Conservation (phyloP, 1,140 invertebrate genomes). For the Drosophila hydei region DNA sequence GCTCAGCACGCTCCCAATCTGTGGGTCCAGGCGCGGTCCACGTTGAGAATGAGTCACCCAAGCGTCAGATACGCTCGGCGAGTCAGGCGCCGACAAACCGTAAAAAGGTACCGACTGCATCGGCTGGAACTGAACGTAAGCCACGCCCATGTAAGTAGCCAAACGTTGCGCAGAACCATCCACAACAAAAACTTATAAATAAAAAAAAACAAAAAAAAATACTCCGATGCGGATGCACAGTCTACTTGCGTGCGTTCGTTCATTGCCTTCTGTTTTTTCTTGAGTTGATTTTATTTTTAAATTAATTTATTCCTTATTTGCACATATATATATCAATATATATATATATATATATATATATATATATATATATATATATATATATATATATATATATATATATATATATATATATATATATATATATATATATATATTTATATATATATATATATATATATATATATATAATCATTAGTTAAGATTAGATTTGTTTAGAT, state of each 20-base stretch:
- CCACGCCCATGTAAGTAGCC: slow-evolving; percentile 87
- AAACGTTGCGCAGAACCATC: slow-evolving; percentile 49
- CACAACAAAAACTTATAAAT: slow-evolving; percentile 17
- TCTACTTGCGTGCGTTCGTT: slow-evolving; percentile 28
- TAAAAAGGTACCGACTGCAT: slow-evolving; percentile 74
- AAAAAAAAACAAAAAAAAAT: slow-evolving; percentile 26
- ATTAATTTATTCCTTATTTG: slow-evolving; percentile 73
- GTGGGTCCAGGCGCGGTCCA: slow-evolving; percentile 86
- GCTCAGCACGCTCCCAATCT: slow-evolving; percentile 88
- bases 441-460: slow-evolving; percentile 51
- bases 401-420: slow-evolving; percentile 34
- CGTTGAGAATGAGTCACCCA: slow-evolving; percentile 87
- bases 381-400: slow-evolving; percentile 36
- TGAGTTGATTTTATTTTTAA: slow-evolving; percentile 4
- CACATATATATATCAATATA: slow-evolving; percentile 50
- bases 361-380: slow-evolving; percentile 39
- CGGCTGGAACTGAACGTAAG: slow-evolving; percentile 84
- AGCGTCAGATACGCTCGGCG: slow-evolving; percentile 88
- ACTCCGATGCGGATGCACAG: slow-evolving; percentile 40
- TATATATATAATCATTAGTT: slow-evolving; percentile 23
- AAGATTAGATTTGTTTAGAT: slow-evolving; percentile 39
- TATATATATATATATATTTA: slow-evolving; percentile 30
- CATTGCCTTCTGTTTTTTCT: slow-evolving; percentile 44
- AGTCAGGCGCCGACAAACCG: slow-evolving; percentile 85
- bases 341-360: slow-evolving; percentile 35